Evolutionary conservation across 2,888 invertebrate genomes (phyloP).

Genomic region (Callosobruchus maculatus): DNA sequence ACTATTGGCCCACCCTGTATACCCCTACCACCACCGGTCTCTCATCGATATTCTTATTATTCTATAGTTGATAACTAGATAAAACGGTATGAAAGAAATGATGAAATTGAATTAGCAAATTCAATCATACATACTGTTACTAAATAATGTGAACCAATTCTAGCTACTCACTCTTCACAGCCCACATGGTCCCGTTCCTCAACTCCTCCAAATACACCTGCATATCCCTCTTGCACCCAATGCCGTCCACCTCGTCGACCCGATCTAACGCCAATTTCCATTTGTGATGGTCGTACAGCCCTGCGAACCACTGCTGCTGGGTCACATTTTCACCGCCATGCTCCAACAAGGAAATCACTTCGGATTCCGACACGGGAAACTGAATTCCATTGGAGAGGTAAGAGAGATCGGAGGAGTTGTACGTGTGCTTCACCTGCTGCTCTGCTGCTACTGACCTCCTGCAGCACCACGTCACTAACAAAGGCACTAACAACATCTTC

Average conservation of each 20-base stretch:
- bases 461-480: not conserved
- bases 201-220: slow-evolving; percentile 57
- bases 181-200: slow-evolving; percentile 65
- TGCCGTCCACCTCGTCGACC: slow-evolving; percentile 27
- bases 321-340: slow-evolving; percentile 36
- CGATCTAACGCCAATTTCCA: slow-evolving; percentile 46
- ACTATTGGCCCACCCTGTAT: too few relatives aligned
- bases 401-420: slow-evolving; percentile 46
- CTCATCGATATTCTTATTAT: too few relatives aligned
- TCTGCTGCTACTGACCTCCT: not conserved
- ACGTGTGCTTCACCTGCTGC: slow-evolving; percentile 27
- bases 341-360: slow-evolving; percentile 28
- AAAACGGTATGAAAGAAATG: too few relatives aligned
- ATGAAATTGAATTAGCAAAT: too few relatives aligned
- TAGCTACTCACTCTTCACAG: slow-evolving; percentile 69
- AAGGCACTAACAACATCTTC: not conserved
- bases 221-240: slow-evolving; percentile 55
- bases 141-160: too few relatives aligned
- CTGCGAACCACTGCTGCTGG: slow-evolving; percentile 62
- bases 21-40: too few relatives aligned
- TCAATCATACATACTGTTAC: too few relatives aligned
- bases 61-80: too few relatives aligned
- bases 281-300: slow-evolving; percentile 62
- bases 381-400: slow-evolving; percentile 47
- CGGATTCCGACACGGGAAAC: slow-evolving; percentile 37